Evolutionary conservation across 2,113 vertebrate genomes (phyloP).

Genomic region (Anser cygnoides): DNA sequence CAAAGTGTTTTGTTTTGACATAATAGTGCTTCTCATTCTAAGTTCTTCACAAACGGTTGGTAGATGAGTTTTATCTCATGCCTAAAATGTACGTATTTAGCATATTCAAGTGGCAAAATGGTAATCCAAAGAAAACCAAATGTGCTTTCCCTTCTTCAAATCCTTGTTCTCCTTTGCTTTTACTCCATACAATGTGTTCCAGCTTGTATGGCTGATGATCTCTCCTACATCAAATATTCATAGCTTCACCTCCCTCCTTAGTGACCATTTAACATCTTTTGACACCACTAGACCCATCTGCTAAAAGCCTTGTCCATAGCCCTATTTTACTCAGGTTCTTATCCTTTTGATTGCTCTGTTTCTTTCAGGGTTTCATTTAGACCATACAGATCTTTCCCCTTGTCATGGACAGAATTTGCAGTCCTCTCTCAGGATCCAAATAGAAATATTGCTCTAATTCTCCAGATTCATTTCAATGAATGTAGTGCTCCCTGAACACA

Average conservation of each 20-base stretch:
- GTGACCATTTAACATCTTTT: neutral
- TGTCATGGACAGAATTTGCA: neutral
- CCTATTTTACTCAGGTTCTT: neutral
- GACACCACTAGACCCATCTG: neutral
- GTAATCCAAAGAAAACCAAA: neutral
- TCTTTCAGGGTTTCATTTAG: neutral
- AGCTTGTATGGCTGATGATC: neutral
- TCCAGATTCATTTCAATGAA: neutral
- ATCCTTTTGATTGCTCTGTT: neutral
- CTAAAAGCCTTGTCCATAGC: neutral
- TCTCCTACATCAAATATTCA: neutral
- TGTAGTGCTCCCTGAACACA: neutral
- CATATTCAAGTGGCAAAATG: neutral
- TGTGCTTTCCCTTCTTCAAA: neutral
- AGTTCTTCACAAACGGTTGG: neutral
- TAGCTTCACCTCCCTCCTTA: neutral
- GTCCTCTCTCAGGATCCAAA: neutral
- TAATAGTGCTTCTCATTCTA: neutral
- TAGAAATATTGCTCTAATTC: neutral
- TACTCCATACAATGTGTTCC: neutral
- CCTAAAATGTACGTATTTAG: neutral
- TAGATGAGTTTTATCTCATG: neutral
- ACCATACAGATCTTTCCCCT: neutral
- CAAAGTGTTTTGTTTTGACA: neutral
- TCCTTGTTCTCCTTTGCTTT: neutral